Percentiles rank a stretch among this genome's conserved stretches.
Conservation (phyloP, 2,797 vertebrate species). For the Poeciliopsis infans region DNA sequence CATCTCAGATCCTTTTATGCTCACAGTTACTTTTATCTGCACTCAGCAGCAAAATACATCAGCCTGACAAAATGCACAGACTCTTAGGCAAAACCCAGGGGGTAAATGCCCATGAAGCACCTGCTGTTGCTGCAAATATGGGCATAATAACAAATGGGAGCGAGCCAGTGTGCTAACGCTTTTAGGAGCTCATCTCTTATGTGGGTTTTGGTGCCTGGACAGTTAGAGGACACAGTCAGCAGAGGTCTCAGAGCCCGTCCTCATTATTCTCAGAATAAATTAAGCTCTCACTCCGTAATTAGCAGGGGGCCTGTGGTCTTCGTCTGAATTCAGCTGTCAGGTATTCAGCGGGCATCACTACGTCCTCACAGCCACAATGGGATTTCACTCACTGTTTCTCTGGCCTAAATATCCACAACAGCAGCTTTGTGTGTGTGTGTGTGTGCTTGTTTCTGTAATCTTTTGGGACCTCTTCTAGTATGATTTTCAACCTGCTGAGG, state of each 20-base stretch:
- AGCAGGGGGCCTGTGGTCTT: constrained; percentile 19
- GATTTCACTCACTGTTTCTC: constrained; percentile 54
- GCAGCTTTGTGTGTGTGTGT: constrained; percentile 33
- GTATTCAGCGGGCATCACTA: constrained; percentile 52
- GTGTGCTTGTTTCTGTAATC: not conserved
- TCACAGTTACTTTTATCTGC: not conserved
- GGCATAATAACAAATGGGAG: constrained; percentile 13
- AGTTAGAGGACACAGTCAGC: constrained; percentile 17
- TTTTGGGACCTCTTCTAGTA: not conserved
- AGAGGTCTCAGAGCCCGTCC: constrained; percentile 17
- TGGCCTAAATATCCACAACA: constrained; percentile 47
- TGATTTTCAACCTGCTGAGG: not conserved
- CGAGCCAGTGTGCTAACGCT: not conserved
- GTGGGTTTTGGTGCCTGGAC: constrained; percentile 13
- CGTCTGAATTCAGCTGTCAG: constrained; percentile 56
- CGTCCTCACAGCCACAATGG: constrained; percentile 46
- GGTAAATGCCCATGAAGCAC: not conserved
- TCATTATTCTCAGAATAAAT: constrained; percentile 8
- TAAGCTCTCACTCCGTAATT: constrained; percentile 21
- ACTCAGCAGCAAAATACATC: not conserved
- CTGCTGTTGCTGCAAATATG: not conserved
- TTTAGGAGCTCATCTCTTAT: constrained; percentile 20
- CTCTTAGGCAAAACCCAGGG: constrained; percentile 35
- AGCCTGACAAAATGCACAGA: constrained; percentile 1
- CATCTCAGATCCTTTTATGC: not conserved